Evolutionary conservation across 2,888 invertebrate genomes (phyloP).

Genomic region (Glaucopsyche alexis): DNA sequence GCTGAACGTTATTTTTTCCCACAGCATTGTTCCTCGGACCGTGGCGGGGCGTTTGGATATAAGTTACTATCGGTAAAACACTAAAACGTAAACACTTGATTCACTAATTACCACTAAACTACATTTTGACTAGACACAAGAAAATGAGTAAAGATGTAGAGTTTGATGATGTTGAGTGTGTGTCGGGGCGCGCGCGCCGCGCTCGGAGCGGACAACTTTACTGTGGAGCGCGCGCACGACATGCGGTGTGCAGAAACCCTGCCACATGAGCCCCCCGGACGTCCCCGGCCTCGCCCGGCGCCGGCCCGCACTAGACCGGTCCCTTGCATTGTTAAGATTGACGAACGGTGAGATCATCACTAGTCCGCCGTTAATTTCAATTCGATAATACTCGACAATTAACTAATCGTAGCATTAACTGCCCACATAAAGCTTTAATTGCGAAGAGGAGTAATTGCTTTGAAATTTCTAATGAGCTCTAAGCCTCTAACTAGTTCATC

Average conservation of each 20-base stretch:
- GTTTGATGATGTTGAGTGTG: slow-evolving; percentile 45
- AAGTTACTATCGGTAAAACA: slow-evolving; percentile 33
- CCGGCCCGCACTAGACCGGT: slow-evolving; percentile 55
- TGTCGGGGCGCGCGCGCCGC: slow-evolving; percentile 71
- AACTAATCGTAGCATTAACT: background rate
- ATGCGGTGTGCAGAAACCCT: slow-evolving; percentile 63
- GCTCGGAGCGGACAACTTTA: slow-evolving; percentile 64
- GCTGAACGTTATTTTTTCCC: slow-evolving; percentile 82
- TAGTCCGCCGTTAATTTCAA: slow-evolving; percentile 54
- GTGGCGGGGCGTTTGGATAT: slow-evolving; percentile 55
- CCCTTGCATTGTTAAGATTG: slow-evolving; percentile 78
- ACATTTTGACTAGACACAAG: slow-evolving; percentile 60
- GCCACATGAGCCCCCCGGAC: slow-evolving; percentile 59
- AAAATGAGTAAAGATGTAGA: slow-evolving; percentile 55
- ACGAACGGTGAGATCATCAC: slow-evolving; percentile 76
- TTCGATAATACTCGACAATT: slow-evolving; percentile 49
- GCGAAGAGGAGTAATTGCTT: background rate
- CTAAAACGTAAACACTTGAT: slow-evolving; percentile 50
- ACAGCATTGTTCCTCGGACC: slow-evolving; percentile 80
- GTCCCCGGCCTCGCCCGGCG: slow-evolving; percentile 53
- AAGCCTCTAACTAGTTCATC: background rate
- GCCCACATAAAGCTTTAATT: slow-evolving; percentile 14
- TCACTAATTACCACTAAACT: slow-evolving; percentile 48
- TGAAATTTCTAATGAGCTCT: background rate
- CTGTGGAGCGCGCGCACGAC: slow-evolving; percentile 64